Evolutionary conservation across 1,140 invertebrate genomes (phyloP), one percentile per base, ranked within the genome.

Genomic region (Plectrocnemia conspersa): DNA sequence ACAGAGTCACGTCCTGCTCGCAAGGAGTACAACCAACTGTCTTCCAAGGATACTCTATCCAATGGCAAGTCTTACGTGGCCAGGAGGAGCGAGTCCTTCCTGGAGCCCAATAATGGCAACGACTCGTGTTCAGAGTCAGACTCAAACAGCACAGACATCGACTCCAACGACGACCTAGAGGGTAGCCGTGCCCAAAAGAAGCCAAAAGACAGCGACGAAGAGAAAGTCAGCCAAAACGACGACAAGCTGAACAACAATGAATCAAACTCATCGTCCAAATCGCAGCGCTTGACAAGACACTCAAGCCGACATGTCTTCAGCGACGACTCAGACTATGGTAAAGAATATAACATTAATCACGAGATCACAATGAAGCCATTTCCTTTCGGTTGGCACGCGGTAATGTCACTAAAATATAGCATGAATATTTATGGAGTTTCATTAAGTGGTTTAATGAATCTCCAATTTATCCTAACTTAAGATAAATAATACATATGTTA

Each of bases 11-110:
- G 73, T 47, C 73, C 73, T 13, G 69, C 69, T 10, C 64, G 72
- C 15, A 76, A 76, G 64, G 69, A 74, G 52, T 76, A 76, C 64
- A 74, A 76, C 59, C 73, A 76, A 52, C 65, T 76, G n/a, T 72
- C 72, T 18, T 74, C 72, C 25, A 73, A 72, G 57, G 73, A 75
- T 47, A 71, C 71, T 59, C 66, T 73, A 32, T 70, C 73, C 42
- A 71, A 71, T 64, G 68, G 63, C 64, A 71, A 58, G 59, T 64
- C 47, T 66, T 72, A 60, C 65, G 72, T 57, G 52, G 68, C 73
- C 47, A 71, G 72, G 58, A 68, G 74, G 44, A 72, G 69, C 59
- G 64, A 68, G n/a, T 69, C 68, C 21, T 59, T 58, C 46, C 18
- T 56, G 7, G 60, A 62, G 9, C 15, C 49, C 2, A 54, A 15